phyloP scores from a whole-genome alignment of 1,140 invertebrate species.

The Bombyx mori region DNA sequence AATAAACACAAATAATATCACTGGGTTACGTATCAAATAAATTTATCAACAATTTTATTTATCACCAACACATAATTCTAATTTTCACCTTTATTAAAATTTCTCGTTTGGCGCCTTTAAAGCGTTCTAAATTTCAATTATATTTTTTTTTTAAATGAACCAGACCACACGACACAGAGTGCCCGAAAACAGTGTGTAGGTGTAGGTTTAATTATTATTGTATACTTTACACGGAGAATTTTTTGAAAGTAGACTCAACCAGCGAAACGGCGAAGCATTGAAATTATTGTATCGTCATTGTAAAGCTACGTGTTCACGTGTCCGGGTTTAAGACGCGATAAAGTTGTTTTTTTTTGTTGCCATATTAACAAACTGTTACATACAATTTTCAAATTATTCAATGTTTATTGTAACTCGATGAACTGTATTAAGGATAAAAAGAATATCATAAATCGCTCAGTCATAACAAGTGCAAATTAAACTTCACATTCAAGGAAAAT shows the following conservation, averaged over 20 bases:
- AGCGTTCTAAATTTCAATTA: neutral
- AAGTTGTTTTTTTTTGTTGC: neutral
- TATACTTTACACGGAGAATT: slow-evolving; percentile 31
- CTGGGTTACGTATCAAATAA: no score
- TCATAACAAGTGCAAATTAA: no score
- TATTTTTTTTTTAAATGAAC: slow-evolving; percentile 2
- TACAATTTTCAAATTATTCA: no score
- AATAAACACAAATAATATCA: no score
- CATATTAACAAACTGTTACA: no score
- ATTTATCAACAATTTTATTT: no score
- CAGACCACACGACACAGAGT: slow-evolving; percentile 13
- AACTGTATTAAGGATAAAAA: no score
- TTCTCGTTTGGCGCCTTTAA: slow-evolving; percentile 2
- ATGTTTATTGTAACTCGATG: no score
- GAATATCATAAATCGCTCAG: no score
- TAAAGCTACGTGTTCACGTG: neutral
- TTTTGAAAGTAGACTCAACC: slow-evolving; percentile 55
- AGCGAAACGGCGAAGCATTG: slow-evolving; percentile 35
- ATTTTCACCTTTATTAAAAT: slow-evolving; percentile 2
- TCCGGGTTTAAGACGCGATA: neutral
- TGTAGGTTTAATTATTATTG: slow-evolving; percentile 18
- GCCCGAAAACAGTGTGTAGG: slow-evolving; percentile 20
- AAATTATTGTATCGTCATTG: neutral
- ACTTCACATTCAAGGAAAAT: no score
- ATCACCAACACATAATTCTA: no score